Percentiles rank a stretch among this genome's conserved stretches.
Evolutionary conservation across 2,888 invertebrate genomes (phyloP).

Genomic region (Altica lythri): DNA sequence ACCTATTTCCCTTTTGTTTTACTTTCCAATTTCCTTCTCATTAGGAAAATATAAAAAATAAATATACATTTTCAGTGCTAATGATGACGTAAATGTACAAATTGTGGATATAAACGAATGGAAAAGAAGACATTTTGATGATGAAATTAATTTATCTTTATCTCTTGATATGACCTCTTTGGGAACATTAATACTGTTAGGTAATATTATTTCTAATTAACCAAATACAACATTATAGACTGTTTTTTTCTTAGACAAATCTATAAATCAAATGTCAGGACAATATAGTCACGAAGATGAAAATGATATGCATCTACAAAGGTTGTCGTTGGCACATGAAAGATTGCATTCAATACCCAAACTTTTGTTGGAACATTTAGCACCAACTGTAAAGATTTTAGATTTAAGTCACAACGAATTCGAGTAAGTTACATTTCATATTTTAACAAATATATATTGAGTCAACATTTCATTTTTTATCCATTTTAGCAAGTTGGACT

Average conservation of each 20-base stretch:
- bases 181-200: constrained; percentile 47
- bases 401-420: constrained; percentile 77
- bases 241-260: constrained; percentile 14
- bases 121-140: constrained; percentile 44
- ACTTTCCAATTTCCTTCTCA: too few species aligned
- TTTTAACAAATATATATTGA: too few species aligned
- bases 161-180: constrained; percentile 51
- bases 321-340: constrained; percentile 73
- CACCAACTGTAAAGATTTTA: constrained; percentile 65
- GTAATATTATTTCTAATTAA: constrained; percentile 39
- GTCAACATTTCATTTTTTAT: too few species aligned
- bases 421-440: constrained; percentile 60
- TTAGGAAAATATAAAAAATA: too few species aligned
- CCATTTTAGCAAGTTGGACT: constrained; percentile 70
- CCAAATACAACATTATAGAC: background rate
- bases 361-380: constrained; percentile 67
- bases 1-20: too few species aligned
- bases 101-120: constrained; percentile 42
- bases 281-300: constrained; percentile 33
- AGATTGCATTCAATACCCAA: constrained; percentile 68
- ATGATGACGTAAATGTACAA: constrained; percentile 35
- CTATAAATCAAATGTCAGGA: background rate
- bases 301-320: constrained; percentile 61
- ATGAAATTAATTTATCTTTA: constrained; percentile 43
- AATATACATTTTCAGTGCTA: too few species aligned